These are phyloP conservation scores for Tupaia chinensis DNA, from an alignment of 2,113 vertebrate genomes.

Conservation along the genomic window DNA sequence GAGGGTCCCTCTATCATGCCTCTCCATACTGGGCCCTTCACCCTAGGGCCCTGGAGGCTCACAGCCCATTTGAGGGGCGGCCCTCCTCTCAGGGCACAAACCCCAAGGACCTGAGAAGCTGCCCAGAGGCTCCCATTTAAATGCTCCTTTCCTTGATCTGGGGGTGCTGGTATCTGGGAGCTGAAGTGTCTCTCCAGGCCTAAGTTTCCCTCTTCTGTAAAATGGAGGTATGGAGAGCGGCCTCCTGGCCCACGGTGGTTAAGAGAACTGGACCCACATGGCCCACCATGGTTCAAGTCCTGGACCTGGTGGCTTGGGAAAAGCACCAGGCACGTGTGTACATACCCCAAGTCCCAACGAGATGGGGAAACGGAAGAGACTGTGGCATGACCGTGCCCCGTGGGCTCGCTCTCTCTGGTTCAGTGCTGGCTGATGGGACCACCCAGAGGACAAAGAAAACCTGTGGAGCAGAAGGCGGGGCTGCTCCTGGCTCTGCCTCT, in stretches of 20 bases:
- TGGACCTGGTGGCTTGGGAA: too few species aligned
- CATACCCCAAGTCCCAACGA: too few species aligned
- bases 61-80: background rate
- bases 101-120: background rate
- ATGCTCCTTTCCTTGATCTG: background rate
- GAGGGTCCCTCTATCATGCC: background rate
- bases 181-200: background rate
- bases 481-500: background rate
- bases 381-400: too few species aligned
- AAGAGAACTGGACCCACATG: too few species aligned
- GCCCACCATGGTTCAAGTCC: too few species aligned
- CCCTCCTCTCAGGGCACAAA: background rate
- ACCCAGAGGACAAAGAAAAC: background rate
- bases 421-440: accelerated
- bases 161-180: background rate
- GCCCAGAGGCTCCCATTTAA: background rate
- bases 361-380: too few species aligned
- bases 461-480: too few species aligned
- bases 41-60: background rate
- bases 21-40: background rate
- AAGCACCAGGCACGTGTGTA: too few species aligned
- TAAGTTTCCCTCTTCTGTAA: background rate
- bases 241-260: accelerated
- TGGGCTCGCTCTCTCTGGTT: too few species aligned
- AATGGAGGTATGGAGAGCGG: background rate